Base-by-base conservation (phyloP, 2,113 vertebrate genomes). In the Campylomormyrus numenius region DNA sequence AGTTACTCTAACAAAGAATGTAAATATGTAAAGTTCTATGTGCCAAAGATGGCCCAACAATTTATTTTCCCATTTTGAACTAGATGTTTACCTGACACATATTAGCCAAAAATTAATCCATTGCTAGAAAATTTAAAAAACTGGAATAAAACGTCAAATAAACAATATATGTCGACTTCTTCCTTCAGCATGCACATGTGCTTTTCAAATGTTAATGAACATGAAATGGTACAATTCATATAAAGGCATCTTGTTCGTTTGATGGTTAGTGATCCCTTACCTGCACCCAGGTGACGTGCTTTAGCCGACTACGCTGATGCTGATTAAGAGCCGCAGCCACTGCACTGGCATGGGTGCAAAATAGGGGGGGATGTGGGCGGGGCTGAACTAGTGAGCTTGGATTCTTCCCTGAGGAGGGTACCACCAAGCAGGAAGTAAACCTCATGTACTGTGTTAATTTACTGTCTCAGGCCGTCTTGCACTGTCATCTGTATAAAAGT, bases 231-330 rank as follows among this genome's bases (percentile, higher is more conserved):
- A 27, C 24, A 66, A 31, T 74, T 17, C 6, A 35, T 13, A 49
- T 27, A 1, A 6, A 39, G 3, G 70, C 3, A 5, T 77, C 11
- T 35, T 15, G 31, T 35, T 17, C 0, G 70, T 39, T 66, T 66
- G n/a, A 9, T 10, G 58, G 58, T n/a, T 27, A 62, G 58, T 66
- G n/a, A 11, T 66, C 70, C 42, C 90, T 91, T 88, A 91, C 91
- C 92, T 92, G 85, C 88, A 62, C 85, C 85, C 2, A 74, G 87
- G 90, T 86, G 90, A 92, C 86, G 90, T 80, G 89, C 92, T 91
- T 87, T 66, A 90, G 88, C 49, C 88, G 49, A 88, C 70, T 89
- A 87, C 86, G 49, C 90, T 88, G 85, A 89, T 48, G 83, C 56
- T 4, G 77, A n/a, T 35, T 90, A 91, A 42, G 87, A 90, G 91